Percentiles rank a stretch among this genome's conserved stretches.
phyloP scores from a whole-genome alignment of 2,797 vertebrate species.

The Phalloptychus januarius region DNA sequence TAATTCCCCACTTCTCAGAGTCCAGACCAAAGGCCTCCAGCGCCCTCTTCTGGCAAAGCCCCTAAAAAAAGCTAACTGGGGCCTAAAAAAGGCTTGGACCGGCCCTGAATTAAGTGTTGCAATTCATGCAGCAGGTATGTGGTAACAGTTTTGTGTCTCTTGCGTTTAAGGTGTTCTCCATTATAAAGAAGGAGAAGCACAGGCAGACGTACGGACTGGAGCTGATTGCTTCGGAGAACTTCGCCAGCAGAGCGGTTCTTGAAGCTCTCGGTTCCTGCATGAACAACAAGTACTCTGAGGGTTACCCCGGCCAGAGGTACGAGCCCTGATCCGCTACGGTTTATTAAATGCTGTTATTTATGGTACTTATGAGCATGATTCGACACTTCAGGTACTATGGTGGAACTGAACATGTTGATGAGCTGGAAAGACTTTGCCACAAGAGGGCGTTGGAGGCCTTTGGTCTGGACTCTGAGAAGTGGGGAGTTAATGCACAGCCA shows the following conservation, averaged over 20 bases:
- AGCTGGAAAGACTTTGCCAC: slow-evolving; percentile 93
- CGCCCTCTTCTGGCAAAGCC: slow-evolving; percentile 69
- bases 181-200: slow-evolving; percentile 94
- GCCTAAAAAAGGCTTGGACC: not conserved
- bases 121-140: not conserved
- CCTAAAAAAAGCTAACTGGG: too few relatives aligned
- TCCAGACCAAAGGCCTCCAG: slow-evolving; percentile 87
- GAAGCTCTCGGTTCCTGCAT: slow-evolving; percentile 95
- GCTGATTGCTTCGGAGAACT: slow-evolving; percentile 96
- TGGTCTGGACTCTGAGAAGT: slow-evolving; percentile 85
- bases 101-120: not conserved
- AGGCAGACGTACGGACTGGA: slow-evolving; percentile 90
- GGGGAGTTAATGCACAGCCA: slow-evolving; percentile 97
- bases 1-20: slow-evolving; percentile 91
- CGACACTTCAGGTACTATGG: slow-evolving; percentile 88
- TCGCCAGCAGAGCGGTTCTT: slow-evolving; percentile 92
- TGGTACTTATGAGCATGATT: not conserved
- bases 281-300: slow-evolving; percentile 99
- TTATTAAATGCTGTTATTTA: not conserved
- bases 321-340: not conserved
- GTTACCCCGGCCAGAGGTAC: slow-evolving; percentile 96
- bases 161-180: slow-evolving; percentile 83
- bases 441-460: slow-evolving; percentile 89
- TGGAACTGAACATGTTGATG: slow-evolving; percentile 92
- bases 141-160: not conserved